Evolutionary conservation across 1,140 invertebrate genomes (phyloP), one percentile per base, ranked within the genome.

Genomic region (Cryptotermes secundus): DNA sequence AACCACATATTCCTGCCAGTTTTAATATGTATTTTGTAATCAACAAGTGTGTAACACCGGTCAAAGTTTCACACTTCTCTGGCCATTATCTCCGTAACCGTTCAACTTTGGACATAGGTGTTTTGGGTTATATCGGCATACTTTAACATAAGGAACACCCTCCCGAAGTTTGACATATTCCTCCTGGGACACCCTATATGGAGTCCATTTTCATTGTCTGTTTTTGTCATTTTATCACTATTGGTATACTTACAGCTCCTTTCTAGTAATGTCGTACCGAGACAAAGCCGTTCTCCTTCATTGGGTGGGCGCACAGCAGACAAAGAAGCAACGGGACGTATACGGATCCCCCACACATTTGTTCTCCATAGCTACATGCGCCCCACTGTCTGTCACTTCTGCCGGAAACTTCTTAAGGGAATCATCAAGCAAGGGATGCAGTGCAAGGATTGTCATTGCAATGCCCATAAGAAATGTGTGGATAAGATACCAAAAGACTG

Each of bases 371-470:
- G 94, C 65, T 99, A 99, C 90, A 98, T 96, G 34, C 92, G 96
- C 72, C 99, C 98, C 34, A 99, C 99, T 1, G 95, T 99, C 24
- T 99, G 99, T 89, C 96, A 98, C 87, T 93, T 95, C 88, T 99
- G 98, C 92, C 98, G 98, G 89, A 98, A 98, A 90, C 92, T 99
- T 86, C 92, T 99, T 35, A 96, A 96, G 87, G 98, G 98, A 2
- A 92, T 99, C 80, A 99, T 99, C 90, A 96, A 98, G 88, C 99
- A 99, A 91, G 97, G 99, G 79, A 90, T 99, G 84, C 98, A 99
- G 89, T 99, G 99, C 90, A 96, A 97, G 91, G 98, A 99, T 92
- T 99, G 98, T 89, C 97, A 98, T 89, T 99, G 98, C 90, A 99
- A 99, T 92, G 97, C 96, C 85, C 98, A 99, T 90, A 97, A 99